These are phyloP conservation scores for Melanostoma mellinum DNA, from an alignment of 2,888 invertebrate genomes.

Conservation along the genomic window DNA sequence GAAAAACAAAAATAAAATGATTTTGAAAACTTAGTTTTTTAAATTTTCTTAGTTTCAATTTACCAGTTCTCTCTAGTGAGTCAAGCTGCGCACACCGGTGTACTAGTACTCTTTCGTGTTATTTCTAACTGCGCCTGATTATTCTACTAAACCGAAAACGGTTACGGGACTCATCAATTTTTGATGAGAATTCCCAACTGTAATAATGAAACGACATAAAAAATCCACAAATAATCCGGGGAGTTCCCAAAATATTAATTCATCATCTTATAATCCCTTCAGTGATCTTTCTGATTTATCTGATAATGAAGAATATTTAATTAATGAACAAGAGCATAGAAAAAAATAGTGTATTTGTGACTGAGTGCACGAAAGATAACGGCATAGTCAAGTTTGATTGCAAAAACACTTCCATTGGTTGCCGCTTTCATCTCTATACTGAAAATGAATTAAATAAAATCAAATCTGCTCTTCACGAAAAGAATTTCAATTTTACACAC, in stretches of 20 bases:
- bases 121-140: no score
- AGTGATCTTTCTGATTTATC: constrained; percentile 1
- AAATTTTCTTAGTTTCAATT: no score
- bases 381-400: not conserved
- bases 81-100: no score
- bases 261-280: not conserved
- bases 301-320: not conserved
- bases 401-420: not conserved
- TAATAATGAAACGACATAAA: not conserved
- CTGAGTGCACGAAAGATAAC: constrained; percentile 8
- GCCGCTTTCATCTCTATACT: not conserved
- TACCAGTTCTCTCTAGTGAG: no score
- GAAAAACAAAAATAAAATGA: no score
- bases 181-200: not conserved
- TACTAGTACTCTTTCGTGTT: no score
- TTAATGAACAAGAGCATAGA: not conserved
- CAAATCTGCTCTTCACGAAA: not conserved
- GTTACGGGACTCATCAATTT: constrained; percentile 7
- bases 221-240: not conserved
- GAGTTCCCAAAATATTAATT: no score
- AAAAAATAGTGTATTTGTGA: not conserved
- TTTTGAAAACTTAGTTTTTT: no score
- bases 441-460: constrained; percentile 13
- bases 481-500: constrained; percentile 8
- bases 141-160: not conserved